Evolutionary conservation across 2,113 vertebrate species (phyloP).

Genomic region (Odobenus rosmarus): DNA sequence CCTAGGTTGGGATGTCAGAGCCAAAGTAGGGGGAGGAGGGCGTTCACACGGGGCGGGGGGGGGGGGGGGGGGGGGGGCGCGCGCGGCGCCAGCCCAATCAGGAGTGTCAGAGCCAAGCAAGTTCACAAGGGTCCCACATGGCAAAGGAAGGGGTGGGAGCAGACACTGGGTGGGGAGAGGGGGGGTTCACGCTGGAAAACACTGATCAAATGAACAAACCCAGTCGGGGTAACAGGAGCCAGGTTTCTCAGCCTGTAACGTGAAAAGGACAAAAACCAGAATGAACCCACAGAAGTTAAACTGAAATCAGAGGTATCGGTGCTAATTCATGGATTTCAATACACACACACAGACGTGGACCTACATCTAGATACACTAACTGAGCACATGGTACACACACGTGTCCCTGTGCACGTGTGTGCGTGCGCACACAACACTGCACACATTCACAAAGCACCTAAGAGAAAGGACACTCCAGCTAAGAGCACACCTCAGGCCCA

Average conservation of each 20-base stretch:
- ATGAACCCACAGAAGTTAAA: neutral
- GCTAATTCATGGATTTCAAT: neutral
- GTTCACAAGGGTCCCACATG: neutral
- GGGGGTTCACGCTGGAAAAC: neutral
- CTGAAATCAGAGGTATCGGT: neutral
- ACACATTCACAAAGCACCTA: neutral
- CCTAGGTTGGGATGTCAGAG: accelerated
- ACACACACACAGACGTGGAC: neutral
- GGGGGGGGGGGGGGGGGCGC: neutral
- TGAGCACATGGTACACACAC: neutral
- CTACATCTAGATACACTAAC: neutral
- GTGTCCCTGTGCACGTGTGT: neutral
- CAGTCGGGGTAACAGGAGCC: neutral
- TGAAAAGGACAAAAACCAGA: neutral
- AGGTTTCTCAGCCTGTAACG: neutral
- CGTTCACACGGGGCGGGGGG: neutral
- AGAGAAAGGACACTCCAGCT: neutral
- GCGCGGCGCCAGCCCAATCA: neutral
- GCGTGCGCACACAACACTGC: neutral
- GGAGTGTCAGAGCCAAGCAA: too few relatives aligned
- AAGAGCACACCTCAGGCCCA: too few relatives aligned
- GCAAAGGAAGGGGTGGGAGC: neutral
- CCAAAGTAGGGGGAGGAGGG: too few relatives aligned
- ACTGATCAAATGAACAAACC: neutral
- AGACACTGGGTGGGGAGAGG: neutral